Conservation (phyloP, 2,888 invertebrate genomes). For the Copidosoma aretas region DNA sequence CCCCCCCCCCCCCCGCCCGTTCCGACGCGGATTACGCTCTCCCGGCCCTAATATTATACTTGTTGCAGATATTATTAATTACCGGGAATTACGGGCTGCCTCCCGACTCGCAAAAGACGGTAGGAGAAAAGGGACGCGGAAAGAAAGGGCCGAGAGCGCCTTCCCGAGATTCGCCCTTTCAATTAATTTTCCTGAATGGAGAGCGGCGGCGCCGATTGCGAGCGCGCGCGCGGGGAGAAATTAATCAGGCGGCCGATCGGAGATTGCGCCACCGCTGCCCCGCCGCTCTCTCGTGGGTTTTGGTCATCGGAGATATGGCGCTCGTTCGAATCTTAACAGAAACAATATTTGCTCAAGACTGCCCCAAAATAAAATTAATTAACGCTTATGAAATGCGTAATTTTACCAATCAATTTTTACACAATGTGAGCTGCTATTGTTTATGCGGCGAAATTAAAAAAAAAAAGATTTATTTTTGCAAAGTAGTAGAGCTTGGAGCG, state of each 20-base stretch:
- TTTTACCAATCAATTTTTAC: too few species aligned
- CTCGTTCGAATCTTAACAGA: too few species aligned
- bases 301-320: too few species aligned
- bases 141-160: constrained; percentile 13
- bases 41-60: constrained; percentile 60
- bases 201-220: constrained; percentile 46
- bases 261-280: too few species aligned
- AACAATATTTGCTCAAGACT: too few species aligned
- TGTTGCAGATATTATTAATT: constrained; percentile 62
- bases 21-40: constrained; percentile 49
- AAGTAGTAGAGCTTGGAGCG: too few species aligned
- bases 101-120: neutral
- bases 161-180: constrained; percentile 53
- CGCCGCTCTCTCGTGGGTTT: too few species aligned
- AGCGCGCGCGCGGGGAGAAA: constrained; percentile 32
- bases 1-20: constrained; percentile 46
- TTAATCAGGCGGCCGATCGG: constrained; percentile 36
- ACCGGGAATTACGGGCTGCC: constrained; percentile 54
- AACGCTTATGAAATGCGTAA: too few species aligned
- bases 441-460: too few species aligned
- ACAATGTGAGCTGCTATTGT: too few species aligned
- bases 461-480: too few species aligned
- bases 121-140: neutral
- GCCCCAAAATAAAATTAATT: too few species aligned
- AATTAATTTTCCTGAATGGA: constrained; percentile 58